These are phyloP conservation scores for Lampris megalopsis DNA, from an alignment of 2,113 vertebrate genomes.

Conservation along the genomic window DNA sequence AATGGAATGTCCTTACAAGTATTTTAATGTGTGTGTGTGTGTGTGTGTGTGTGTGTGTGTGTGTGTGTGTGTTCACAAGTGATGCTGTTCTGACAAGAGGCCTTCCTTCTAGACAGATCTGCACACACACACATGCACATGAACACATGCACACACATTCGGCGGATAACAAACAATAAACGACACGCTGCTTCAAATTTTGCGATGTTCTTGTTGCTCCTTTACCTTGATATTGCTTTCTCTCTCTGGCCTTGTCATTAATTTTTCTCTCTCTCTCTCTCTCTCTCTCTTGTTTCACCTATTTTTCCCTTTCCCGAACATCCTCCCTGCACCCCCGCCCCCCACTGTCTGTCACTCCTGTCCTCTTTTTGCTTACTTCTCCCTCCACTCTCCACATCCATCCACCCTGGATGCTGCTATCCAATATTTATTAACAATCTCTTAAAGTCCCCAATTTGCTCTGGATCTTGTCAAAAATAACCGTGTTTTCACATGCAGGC, in stretches of 20 bases:
- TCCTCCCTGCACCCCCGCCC: conserved; percentile 20
- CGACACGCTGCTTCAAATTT: conserved; percentile 45
- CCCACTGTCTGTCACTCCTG: conserved; percentile 12
- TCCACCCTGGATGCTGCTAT: conserved; percentile 43
- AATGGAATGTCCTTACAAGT: neutral
- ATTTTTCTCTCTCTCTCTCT: neutral
- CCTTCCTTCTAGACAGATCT: conserved; percentile 10
- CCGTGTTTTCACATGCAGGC: conserved; percentile 8
- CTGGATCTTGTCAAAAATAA: conserved; percentile 35
- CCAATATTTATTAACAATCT: conserved; percentile 46
- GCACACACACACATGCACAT: too few relatives aligned
- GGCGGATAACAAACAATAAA: conserved; percentile 19
- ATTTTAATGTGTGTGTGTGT: neutral
- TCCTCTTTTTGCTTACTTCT: conserved; percentile 31
- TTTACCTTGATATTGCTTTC: conserved; percentile 24
- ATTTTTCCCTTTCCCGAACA: conserved; percentile 24
- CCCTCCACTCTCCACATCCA: conserved; percentile 5
- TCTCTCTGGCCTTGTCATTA: conserved; percentile 5
- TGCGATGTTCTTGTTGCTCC: neutral
- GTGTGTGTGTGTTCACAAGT: conserved; percentile 38
- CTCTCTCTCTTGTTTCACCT: conserved; percentile 22
- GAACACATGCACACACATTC: conserved; percentile 27
- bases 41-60: neutral
- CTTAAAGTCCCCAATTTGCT: conserved; percentile 50
- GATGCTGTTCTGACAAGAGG: conserved; percentile 31